Conservation (phyloP, 1,140 invertebrate genomes). For the Lanistes nyassanus region DNA sequence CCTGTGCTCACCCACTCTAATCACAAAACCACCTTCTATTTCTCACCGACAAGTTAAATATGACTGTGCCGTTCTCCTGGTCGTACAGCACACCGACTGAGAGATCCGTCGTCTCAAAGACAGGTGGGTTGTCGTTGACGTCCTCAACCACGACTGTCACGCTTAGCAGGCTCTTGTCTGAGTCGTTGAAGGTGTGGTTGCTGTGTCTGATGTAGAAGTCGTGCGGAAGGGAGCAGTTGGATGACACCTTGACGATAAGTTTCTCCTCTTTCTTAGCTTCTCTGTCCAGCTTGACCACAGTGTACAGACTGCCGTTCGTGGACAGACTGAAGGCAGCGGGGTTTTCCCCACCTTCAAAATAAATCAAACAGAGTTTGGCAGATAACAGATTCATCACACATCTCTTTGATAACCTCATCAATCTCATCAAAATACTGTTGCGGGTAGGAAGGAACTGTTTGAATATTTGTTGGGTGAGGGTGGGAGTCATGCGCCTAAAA, state of each 20-base stretch:
- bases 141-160: constrained; percentile 25
- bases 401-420: too few relatives aligned
- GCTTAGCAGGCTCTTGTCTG: constrained; percentile 16
- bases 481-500: too few relatives aligned
- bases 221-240: constrained; percentile 10
- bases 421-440: too few relatives aligned
- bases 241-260: constrained; percentile 8
- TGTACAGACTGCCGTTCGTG: too few relatives aligned
- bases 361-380: too few relatives aligned
- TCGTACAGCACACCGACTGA: constrained; percentile 23
- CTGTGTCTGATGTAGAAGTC: not conserved
- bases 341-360: too few relatives aligned
- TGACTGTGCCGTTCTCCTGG: not conserved
- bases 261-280: constrained; percentile 4
- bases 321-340: too few relatives aligned
- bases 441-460: too few relatives aligned
- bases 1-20: too few relatives aligned
- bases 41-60: constrained; percentile 29
- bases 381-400: too few relatives aligned
- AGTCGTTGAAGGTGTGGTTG: constrained; percentile 7
- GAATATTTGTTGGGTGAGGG: too few relatives aligned
- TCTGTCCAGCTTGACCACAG: constrained; percentile 16
- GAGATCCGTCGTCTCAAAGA: constrained; percentile 10
- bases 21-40: not conserved
- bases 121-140: constrained; percentile 36